Evolutionary conservation across 2,888 invertebrate genomes (phyloP), one percentile per base, ranked within the genome.

Genomic region (Psylliodes chrysocephalus): DNA sequence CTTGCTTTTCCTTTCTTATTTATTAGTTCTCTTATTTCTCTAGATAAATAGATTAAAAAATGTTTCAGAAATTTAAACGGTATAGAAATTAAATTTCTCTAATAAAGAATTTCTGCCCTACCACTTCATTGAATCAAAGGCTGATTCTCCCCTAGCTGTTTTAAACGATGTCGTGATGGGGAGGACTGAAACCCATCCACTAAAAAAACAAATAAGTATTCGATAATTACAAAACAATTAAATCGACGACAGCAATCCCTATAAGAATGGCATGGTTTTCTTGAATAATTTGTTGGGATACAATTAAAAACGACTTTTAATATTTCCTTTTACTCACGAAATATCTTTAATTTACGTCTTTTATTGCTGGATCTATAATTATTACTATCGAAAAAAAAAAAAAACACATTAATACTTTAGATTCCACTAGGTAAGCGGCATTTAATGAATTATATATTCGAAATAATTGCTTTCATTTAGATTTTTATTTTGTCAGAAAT

Each of bases 161-260:
- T 8, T 30, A 8, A 72, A 74, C 71, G 72, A 75, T 75, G 63
- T 75, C 78, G 77, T 78, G 78, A 74, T 75, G 60, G 64, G 56
- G 61, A 46, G 56, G 57, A 64, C 60, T 67, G 59, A 63, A 64
- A 64, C 66, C 60, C 53, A 63, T 38, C 64, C 60, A 49, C 52
- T 62, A 65, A 69, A 67, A 71, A 73, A 74, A 71, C 69, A 71
- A 73, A 74, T 71, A 72, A 73, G 68, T 73, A 68, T 73, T 75
- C 70, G 67, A 73, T 75, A 76, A 76, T 77, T 77, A 74, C 59
- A 67, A 72, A 77, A 73, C 76, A 75, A 77, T 77, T 77, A 77
- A 74, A 73, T 73, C 70, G 70, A 73, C 71, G 67, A 68, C 64
- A 60, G 65, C 64, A 74, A 74, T 73, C 73, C 51, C 67, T 60